Base-by-base conservation (phyloP, 1,140 invertebrate genomes). In the Drosophila kanapiae region DNA sequence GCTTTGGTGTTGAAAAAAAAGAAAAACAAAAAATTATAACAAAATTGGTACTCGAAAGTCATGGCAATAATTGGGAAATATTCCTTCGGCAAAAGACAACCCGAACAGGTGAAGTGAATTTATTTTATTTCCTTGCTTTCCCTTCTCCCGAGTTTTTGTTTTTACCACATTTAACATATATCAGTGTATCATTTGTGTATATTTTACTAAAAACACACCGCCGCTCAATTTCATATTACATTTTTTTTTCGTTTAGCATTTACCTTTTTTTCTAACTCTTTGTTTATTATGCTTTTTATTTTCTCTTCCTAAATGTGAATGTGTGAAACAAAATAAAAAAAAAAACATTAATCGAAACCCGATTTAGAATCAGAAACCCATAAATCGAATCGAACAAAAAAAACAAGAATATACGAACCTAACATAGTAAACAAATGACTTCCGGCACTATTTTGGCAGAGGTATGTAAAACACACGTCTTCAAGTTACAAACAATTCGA, bases 371-470 rank as follows among this genome's bases (percentile, higher is more conserved):
- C 57, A 64, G 65, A 70, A 63, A 61, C 10, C 35, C 78, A 67
- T 48, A 67, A 59, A 51, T 53, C 67, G 58, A 54, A 64, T 58
- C 65, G 68, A 58, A 58, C 67, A 70, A 65, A 68, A 68, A 74
- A 61, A 79, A 49, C 47, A 29, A 29, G 65, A 72, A 58, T 71
- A 65, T 72, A 51, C 63, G 75, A 74, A 78, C 77, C 74, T 91
- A 88, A 91, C 80, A 91, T 84, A 84, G 74, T 90, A 72, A 58
- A 72, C 72, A 92, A 88, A 92, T 92, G 91, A 92, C 91, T 92
- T 92, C 91, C 91, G 91, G 84, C 91, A 92, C 82, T 91, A 91
- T 92, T 92, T 92, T 92, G 91, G 91, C 90, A 92, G 87, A 92
- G 91, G 91, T 92, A 92, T 91, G 91, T 92, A 92, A 92, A 90